Evolutionary conservation across 2,888 invertebrate genomes (phyloP), one percentile per base, ranked within the genome.

Genomic region (Punctoribates punctum): DNA sequence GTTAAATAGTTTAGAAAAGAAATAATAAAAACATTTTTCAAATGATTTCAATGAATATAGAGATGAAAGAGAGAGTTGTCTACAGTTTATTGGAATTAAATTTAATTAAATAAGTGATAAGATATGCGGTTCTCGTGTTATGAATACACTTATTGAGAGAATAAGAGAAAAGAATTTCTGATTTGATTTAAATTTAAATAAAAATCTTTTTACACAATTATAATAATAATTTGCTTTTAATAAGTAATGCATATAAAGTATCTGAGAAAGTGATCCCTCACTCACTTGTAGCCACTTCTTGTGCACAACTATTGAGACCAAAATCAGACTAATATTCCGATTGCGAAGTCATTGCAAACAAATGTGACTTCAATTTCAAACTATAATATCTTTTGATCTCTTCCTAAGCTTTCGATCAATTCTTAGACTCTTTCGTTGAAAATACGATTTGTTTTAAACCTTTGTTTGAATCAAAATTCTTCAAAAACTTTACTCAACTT

Each of bases 251-350:
- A 57, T n/a, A 20, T n/a, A n/a, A 5, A 54, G 11, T 60, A 9
- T 60, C 42, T 13, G 42, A 42, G 11, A 42, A 11, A 42, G 42
- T 42, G 42, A 42, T 42, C 42, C 42, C 1, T 42, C 42, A 42
- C n/a, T n/a, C n/a, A n/a, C n/a, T n/a, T n/a, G n/a, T n/a, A n/a
- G n/a, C n/a, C n/a, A n/a, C 42, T 13, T 42, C 42, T 42, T 42
- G 60, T 60, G 60, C 60, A 60, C 25, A 60, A 27, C 27, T 29
- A 60, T 27, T 57, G 57, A 60, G 60, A 42, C 42, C 42, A 60
- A 60, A 60, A 60, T 60, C 60, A 60, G 29, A 60, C 60, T 23
- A 60, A 23, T 57, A 57, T 60, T 60, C 60, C 27, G 57, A 57
- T 42, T 8, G n/a, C n/a, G 42, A 42, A 42, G 42, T 42, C 42